Conservation (phyloP, 2,113 vertebrate genomes). For the Oryzias woworae region DNA sequence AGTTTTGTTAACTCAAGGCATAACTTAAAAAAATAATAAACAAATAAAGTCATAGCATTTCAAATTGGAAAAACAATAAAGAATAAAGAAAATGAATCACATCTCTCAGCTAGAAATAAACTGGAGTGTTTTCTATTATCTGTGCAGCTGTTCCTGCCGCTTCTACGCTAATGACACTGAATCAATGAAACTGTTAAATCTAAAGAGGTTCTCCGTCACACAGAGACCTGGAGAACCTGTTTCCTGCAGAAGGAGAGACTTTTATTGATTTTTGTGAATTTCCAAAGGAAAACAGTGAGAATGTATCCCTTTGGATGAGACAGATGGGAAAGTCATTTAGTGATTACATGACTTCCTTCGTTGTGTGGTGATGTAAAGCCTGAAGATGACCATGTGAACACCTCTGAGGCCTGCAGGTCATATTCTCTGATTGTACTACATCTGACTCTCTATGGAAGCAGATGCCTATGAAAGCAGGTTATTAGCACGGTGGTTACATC, state of each 20-base stretch:
- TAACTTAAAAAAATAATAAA: too few species aligned
- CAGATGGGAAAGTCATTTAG: conserved; percentile 30
- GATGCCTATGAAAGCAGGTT: conserved; percentile 51
- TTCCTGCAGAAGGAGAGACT: background rate
- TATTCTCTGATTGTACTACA: conserved; percentile 17
- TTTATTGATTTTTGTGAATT: conserved; percentile 11
- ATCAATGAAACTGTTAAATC: conserved; percentile 54
- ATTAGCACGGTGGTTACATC: conserved; percentile 47
- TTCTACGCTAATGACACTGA: conserved; percentile 50
- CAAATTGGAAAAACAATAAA: background rate
- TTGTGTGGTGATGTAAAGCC: conserved; percentile 27
- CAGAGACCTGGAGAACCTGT: conserved; percentile 29
- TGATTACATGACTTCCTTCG: conserved; percentile 58
- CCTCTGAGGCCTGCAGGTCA: conserved; percentile 12
- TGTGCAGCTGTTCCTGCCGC: conserved; percentile 38
- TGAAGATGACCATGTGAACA: conserved; percentile 13
- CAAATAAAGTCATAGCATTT: too few species aligned
- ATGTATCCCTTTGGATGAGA: conserved; percentile 15
- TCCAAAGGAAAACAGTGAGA: conserved; percentile 7
- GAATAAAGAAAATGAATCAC: conserved; percentile 6
- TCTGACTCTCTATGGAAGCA: conserved; percentile 39
- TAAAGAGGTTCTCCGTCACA: conserved; percentile 38
- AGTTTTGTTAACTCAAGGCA: too few species aligned
- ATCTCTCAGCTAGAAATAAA: conserved; percentile 22
- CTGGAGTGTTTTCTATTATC: conserved; percentile 27